Evolutionary conservation across 1,140 invertebrate species (phyloP).

Genomic region (Condylostylus longicornis): DNA sequence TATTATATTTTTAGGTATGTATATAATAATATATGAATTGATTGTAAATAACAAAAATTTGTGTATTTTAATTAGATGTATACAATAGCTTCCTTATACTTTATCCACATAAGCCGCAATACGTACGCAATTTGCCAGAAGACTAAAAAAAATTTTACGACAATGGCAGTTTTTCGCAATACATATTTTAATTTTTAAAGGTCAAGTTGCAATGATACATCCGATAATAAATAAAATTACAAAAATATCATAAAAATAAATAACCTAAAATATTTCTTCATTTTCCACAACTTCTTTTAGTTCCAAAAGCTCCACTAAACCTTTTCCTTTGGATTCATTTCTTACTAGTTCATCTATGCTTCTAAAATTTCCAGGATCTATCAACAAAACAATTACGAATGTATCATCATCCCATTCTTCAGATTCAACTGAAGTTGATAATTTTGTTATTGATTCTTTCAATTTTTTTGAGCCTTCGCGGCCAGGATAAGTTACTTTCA

Average conservation of each 20-base stretch:
- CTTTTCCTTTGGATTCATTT: conserved; percentile 73
- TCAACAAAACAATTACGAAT: conserved; percentile 65
- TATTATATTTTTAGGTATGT: too few species aligned
- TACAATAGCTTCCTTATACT: too few species aligned
- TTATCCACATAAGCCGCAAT: too few species aligned
- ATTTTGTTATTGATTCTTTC: conserved; percentile 57
- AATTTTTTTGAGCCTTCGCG: conserved; percentile 64
- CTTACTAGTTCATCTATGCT: conserved; percentile 71
- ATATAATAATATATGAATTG: too few species aligned
- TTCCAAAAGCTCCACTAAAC: conserved; percentile 73
- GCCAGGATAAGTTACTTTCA: conserved; percentile 56
- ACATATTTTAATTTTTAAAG: too few species aligned
- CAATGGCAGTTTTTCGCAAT: too few species aligned
- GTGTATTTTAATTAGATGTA: too few species aligned
- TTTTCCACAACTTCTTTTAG: conserved; percentile 85
- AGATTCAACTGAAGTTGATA: conserved; percentile 57
- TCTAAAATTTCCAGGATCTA: conserved; percentile 87
- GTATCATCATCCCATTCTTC: conserved; percentile 66
- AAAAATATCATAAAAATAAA: neutral
- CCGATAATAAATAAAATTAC: too few species aligned
- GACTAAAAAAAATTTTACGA: too few species aligned
- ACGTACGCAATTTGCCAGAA: too few species aligned
- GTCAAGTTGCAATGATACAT: too few species aligned
- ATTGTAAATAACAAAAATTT: too few species aligned
- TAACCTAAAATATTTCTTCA: conserved; percentile 51